phyloP scores from a whole-genome alignment of 1,140 invertebrate species.

The Drosophila lacertosa region DNA sequence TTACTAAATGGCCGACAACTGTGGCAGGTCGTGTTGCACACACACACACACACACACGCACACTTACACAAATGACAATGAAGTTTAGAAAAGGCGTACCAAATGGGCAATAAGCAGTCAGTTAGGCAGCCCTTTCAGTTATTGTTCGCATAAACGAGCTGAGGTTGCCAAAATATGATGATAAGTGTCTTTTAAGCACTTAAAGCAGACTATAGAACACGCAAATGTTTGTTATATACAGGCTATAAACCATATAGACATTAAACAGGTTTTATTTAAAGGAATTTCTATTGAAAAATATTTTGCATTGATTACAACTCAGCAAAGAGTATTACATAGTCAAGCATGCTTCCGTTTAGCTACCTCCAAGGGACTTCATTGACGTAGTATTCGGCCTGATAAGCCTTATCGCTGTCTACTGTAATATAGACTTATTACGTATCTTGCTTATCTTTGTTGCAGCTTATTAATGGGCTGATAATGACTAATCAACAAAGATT shows the following conservation, averaged over 20 bases:
- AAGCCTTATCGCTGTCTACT: not conserved
- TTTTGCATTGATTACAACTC: too few relatives aligned
- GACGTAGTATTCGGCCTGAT: too few relatives aligned
- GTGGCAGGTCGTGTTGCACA: constrained; percentile 7
- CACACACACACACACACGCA: not conserved
- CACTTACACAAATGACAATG: not conserved
- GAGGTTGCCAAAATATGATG: not conserved
- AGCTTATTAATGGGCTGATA: constrained; percentile 1
- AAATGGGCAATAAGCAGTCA: constrained; percentile 24
- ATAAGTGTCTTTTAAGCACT: constrained; percentile 2
- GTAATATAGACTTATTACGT: constrained; percentile 45
- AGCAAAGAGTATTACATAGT: not conserved
- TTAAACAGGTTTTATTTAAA: too few relatives aligned
- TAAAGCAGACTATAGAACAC: not conserved
- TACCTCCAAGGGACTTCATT: too few relatives aligned
- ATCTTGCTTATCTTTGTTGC: constrained; percentile 41
- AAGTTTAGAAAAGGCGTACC: constrained; percentile 1
- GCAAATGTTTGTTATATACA: not conserved
- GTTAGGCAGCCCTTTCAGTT: constrained; percentile 24
- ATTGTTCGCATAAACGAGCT: constrained; percentile 6
- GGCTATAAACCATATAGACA: not conserved
- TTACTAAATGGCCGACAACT: constrained; percentile 29
- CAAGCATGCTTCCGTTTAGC: not conserved
- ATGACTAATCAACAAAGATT: not conserved
- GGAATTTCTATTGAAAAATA: too few relatives aligned